Evolutionary conservation across 1,140 invertebrate genomes (phyloP).

Genomic region (Heliothis virescens): DNA sequence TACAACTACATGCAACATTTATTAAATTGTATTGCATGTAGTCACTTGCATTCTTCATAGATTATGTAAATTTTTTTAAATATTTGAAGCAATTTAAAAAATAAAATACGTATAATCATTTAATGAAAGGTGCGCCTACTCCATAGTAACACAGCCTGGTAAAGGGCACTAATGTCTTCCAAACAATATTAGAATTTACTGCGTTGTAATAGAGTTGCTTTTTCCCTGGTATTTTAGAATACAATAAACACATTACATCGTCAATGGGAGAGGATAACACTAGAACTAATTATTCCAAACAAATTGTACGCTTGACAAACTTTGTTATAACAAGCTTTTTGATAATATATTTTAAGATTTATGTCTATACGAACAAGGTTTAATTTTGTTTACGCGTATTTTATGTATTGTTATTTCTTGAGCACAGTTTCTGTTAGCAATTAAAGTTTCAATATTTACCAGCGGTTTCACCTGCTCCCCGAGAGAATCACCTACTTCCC

Average conservation of each 20-base stretch:
- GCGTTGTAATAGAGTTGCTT: background rate
- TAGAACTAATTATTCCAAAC: constrained; percentile 12
- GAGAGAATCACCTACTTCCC: too few species aligned
- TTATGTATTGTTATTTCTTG: too few species aligned
- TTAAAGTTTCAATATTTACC: too few species aligned
- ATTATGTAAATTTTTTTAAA: too few species aligned
- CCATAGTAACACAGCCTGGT: constrained; percentile 2
- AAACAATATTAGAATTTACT: constrained; percentile 17
- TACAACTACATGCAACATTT: too few species aligned
- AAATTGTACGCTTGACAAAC: constrained; percentile 21
- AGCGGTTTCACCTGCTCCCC: too few species aligned
- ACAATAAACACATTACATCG: constrained; percentile 20
- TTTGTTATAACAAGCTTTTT: background rate
- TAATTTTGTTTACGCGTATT: too few species aligned
- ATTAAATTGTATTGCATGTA: too few species aligned
- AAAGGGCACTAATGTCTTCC: background rate
- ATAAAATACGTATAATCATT: background rate
- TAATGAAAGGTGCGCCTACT: background rate
- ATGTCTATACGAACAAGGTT: background rate
- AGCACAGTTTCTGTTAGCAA: too few species aligned
- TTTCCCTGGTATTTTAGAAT: background rate
- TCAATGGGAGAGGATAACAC: background rate
- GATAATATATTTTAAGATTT: constrained; percentile 24
- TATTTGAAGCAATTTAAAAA: background rate
- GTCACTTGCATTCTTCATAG: too few species aligned